Base-by-base conservation (phyloP, 2,888 invertebrate genomes). In the Penaeus monodon region DNA sequence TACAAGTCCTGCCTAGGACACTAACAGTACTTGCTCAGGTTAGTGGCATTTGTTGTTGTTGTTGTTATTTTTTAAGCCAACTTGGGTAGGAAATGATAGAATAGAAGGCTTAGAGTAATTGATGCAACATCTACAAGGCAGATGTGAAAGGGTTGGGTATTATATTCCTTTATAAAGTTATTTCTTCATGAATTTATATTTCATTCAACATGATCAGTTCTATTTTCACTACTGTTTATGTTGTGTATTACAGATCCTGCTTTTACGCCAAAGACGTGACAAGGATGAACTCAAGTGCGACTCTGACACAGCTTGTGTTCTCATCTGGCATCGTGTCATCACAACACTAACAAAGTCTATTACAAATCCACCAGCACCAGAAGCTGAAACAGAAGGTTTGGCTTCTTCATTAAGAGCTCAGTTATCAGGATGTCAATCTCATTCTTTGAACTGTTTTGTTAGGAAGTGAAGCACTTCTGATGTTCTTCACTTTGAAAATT, bases 241-340 rank as follows among this genome's bases (percentile, higher is more conserved):
- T 57, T 57, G 3, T 57, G 57, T 57, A 1, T 85, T 82, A 8
- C 80, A 90, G 83, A 84, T 88, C 74, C 84, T 86, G 85, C 74
- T 90, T 91, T 90, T 76, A 90, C 94, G 93, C 95, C 97, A 91
- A 93, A 98, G 64, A 92, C 29, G 93, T 95, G 92, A 92, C 85
- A 91, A 92, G 74, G 92, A 92, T 90, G 96, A 97, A 92, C 94
- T 96, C 49, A 95, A 96, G 88, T 95, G 96, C 80, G 97, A 97
- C 91, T 96, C 97, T 91, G 98, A 98, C 93, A 95, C 96, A 63
- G 95, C 96, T 49, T 97, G 98, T 90, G 95, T 98, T 70, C 95
- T 96, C 81, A 97, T 98, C 92, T 98, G 98, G 97, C 96, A 97
- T 92, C 95, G 97, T 91, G 94, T 98, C 29, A 95, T 98, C 20